These are phyloP conservation scores for Schizopygopsis malacanthus DNA, from an alignment of 2,797 vertebrate genomes.

Conservation along the genomic window DNA sequence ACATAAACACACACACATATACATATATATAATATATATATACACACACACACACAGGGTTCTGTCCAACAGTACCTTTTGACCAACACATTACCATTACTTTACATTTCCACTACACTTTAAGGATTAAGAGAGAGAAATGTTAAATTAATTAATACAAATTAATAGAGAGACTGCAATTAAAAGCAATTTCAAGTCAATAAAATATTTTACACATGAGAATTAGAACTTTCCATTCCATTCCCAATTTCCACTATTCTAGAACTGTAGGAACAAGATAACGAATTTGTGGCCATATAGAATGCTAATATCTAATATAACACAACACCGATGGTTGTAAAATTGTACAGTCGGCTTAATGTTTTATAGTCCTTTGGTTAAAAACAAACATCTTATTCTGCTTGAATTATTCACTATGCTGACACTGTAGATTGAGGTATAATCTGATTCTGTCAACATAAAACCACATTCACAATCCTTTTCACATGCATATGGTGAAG, in stretches of 20 bases:
- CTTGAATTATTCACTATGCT: background rate
- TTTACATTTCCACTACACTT: no score
- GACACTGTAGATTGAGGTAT: background rate
- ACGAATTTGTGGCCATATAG: background rate
- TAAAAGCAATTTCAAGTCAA: background rate
- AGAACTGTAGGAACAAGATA: background rate
- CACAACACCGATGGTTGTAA: background rate
- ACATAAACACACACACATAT: no score
- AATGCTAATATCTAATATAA: slow-evolving; percentile 1
- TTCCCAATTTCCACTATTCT: background rate
- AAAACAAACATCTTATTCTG: background rate
- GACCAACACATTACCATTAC: no score
- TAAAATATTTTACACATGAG: no score
- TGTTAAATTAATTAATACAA: no score
- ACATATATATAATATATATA: no score
- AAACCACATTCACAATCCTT: background rate
- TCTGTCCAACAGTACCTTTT: background rate
- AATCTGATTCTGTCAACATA: background rate
- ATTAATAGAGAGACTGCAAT: background rate
- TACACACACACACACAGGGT: background rate
- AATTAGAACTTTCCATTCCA: background rate
- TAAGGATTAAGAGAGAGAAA: no score
- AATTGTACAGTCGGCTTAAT: background rate
- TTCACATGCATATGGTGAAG: background rate
- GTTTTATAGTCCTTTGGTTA: background rate